Evolutionary conservation across 2,797 vertebrate genomes (phyloP).

Genomic region (Acestrorhynchus altus): DNA sequence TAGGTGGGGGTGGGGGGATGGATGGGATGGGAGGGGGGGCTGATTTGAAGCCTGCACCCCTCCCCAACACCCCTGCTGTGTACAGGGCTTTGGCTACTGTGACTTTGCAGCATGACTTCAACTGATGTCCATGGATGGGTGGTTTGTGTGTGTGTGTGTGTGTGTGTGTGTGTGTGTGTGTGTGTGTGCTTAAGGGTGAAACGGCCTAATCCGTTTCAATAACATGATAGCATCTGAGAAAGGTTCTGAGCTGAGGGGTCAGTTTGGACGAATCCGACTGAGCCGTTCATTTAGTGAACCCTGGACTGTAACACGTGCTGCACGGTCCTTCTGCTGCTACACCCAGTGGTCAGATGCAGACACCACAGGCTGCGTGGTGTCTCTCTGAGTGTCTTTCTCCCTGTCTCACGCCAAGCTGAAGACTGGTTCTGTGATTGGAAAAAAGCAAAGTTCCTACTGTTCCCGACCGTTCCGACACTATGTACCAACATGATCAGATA

Average conservation of each 20-base stretch:
- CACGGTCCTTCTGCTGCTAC: constrained; percentile 65
- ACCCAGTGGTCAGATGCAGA: constrained; percentile 64
- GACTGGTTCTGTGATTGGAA: not conserved
- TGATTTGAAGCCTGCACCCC: constrained; percentile 38
- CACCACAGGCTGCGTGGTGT: constrained; percentile 48
- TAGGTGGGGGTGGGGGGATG: not conserved
- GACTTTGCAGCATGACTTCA: constrained; percentile 49
- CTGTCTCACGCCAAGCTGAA: constrained; percentile 11
- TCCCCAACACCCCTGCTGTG: constrained; percentile 49
- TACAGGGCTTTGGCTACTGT: constrained; percentile 35
- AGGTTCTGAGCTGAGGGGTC: constrained; percentile 20
- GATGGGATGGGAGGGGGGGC: constrained; percentile 27
- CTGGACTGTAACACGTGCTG: too few relatives aligned
- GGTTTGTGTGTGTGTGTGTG: too few relatives aligned
- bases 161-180: too few relatives aligned
- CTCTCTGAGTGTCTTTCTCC: not conserved
- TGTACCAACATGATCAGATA: too few relatives aligned
- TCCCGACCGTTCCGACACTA: too few relatives aligned
- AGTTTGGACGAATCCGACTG: constrained; percentile 34
- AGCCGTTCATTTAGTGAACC: constrained; percentile 33
- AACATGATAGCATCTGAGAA: constrained; percentile 36
- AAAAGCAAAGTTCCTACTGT: too few relatives aligned
- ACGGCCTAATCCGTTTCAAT: constrained; percentile 27
- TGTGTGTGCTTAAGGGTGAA: not conserved
- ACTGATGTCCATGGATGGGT: constrained; percentile 21